Evolutionary conservation across 2,113 vertebrate species (phyloP).

Genomic region (Tachysurus vachellii): DNA sequence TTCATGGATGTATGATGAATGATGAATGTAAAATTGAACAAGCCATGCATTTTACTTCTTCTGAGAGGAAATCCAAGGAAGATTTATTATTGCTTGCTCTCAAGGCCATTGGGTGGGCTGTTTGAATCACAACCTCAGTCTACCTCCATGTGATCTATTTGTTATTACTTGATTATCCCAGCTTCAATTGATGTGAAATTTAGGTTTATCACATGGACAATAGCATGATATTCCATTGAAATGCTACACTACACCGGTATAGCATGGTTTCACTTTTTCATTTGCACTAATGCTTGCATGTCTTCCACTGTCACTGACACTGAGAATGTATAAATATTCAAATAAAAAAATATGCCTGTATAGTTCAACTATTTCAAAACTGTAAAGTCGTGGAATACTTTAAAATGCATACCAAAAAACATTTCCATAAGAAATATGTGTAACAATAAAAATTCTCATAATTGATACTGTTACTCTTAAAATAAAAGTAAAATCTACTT

Average conservation of each 20-base stretch:
- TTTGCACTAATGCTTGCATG: background rate
- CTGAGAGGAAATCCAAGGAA: slow-evolving; percentile 75
- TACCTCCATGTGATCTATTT: slow-evolving; percentile 68
- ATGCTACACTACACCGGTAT: background rate
- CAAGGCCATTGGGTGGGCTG: slow-evolving; percentile 78
- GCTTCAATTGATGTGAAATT: background rate
- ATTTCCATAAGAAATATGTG: background rate
- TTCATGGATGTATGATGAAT: slow-evolving; percentile 81
- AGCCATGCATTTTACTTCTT: slow-evolving; percentile 89
- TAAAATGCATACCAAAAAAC: background rate
- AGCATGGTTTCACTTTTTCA: background rate
- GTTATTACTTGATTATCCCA: slow-evolving; percentile 77
- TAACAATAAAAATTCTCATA: too few relatives aligned
- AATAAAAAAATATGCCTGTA: background rate
- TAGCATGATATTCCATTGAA: background rate
- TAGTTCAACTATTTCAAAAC: background rate
- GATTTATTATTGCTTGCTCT: slow-evolving; percentile 82
- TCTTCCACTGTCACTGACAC: background rate
- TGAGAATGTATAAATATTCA: background rate
- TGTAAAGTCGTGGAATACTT: background rate
- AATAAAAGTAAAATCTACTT: background rate
- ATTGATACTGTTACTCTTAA: background rate
- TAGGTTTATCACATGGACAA: background rate
- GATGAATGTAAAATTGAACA: slow-evolving; percentile 90
- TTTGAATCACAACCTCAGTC: slow-evolving; percentile 74